A percentile compares a stretch with the other conserved stretches of the same genome.
phyloP scores from a whole-genome alignment of 2,113 vertebrate species.

The Pogonocichla stellata region DNA sequence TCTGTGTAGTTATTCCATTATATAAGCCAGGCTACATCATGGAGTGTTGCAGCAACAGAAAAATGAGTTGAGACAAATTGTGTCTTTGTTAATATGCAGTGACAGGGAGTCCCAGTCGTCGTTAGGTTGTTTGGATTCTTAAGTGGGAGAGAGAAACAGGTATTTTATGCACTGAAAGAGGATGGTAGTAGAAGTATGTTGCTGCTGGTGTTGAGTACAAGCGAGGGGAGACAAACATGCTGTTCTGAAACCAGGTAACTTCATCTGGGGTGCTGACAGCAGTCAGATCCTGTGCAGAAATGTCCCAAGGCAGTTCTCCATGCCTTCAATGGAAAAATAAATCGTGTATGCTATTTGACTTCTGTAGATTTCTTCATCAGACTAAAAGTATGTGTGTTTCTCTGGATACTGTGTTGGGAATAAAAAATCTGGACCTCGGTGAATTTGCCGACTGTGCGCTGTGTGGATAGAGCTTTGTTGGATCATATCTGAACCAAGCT shows the following conservation, averaged over 20 bases:
- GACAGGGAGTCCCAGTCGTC: not conserved
- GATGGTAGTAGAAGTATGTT: not conserved
- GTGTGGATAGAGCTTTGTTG: not conserved
- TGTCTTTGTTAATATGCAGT: not conserved
- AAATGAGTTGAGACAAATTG: not conserved
- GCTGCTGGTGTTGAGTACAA: not conserved
- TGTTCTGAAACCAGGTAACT: not conserved
- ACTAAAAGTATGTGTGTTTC: not conserved
- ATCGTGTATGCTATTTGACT: not conserved
- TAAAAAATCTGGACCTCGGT: not conserved
- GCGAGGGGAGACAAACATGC: not conserved
- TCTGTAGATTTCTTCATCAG: not conserved
- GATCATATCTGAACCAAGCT: not conserved
- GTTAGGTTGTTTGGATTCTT: not conserved
- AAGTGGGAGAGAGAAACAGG: not conserved
- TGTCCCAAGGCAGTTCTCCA: not conserved
- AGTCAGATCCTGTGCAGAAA: not conserved
- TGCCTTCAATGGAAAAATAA: not conserved
- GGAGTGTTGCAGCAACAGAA: not conserved
- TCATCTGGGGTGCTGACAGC: not conserved
- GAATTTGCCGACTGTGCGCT: rapidly evolving
- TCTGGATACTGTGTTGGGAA: not conserved
- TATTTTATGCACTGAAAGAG: not conserved
- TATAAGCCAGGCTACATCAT: rapidly evolving
- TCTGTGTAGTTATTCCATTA: not conserved